Evolutionary conservation across 2,113 vertebrate species (phyloP), one percentile per base, ranked within the genome.

Genomic region (Vulpes vulpes): DNA sequence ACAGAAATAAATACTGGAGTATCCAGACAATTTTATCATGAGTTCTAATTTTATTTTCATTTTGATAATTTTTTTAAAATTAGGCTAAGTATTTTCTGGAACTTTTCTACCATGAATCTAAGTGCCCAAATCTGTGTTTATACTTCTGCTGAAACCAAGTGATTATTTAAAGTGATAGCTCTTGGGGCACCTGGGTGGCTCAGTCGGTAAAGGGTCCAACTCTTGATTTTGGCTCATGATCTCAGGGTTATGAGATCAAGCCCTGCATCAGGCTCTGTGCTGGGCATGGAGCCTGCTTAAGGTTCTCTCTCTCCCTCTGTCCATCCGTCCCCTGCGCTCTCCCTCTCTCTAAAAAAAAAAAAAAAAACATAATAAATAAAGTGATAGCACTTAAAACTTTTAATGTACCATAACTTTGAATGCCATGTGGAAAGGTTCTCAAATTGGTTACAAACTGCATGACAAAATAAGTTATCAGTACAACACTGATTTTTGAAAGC

Each of bases 41-140:
- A 85, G 81, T 85, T 82, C 76, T 92, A 78, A 65, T 79, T 57
- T 94, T 86, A 96, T n/a, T 82, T 94, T 71, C 14, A 74, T 83
- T 88, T 55, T 84, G 49, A 59, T 62, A 96, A 89, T 89, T 65
- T 83, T 62, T 76, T 0, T 4, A 35, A 78, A 76, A 80, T 81
- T 49, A 90, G 76, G 4, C 3, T 78, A 89, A 60, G 73, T 60
- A 85, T 62, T 81, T 60, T 94, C 71, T 60, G 9, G 10, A 89
- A 67, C 60, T 96, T 80, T 96, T 89, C 73, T 67, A 83, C n/a
- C 49, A 92, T 27, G 49, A 92, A 51, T 74, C 82, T 53, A 74
- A 94, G 43, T 55, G 51, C 2, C 73, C 57, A 86, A 60, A 16
- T 80, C n/a, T 55, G 2, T 86, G 49, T 43, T 43, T 79, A 67